These are phyloP conservation scores for Petrocephalus schoutedeni DNA, from an alignment of 2,797 vertebrate genomes.

Conservation along the genomic window DNA sequence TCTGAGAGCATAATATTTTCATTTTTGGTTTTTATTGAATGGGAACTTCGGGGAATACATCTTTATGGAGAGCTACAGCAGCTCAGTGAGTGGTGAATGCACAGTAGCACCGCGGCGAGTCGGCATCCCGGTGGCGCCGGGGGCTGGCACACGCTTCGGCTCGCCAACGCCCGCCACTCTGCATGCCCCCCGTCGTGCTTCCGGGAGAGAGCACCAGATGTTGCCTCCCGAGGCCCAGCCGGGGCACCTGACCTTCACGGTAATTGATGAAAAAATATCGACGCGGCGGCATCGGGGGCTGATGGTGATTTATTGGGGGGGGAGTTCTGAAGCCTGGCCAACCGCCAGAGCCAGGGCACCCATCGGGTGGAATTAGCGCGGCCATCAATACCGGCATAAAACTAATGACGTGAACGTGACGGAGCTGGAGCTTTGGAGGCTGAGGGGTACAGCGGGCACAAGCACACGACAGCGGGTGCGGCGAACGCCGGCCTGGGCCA, in stretches of 20 bases:
- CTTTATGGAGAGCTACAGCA: slow-evolving; percentile 73
- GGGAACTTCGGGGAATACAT: slow-evolving; percentile 93
- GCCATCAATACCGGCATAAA: slow-evolving; percentile 93
- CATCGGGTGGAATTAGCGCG: slow-evolving; percentile 97
- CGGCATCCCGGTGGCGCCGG: slow-evolving; percentile 64
- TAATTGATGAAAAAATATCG: slow-evolving; percentile 99
- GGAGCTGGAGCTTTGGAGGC: slow-evolving; percentile 72
- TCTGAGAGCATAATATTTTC: slow-evolving; percentile 98
- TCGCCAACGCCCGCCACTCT: neutral
- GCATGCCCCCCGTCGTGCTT: slow-evolving; percentile 49
- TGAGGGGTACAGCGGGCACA: slow-evolving; percentile 72
- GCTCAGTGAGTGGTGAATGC: slow-evolving; percentile 75
- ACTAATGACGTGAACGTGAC: slow-evolving; percentile 89
- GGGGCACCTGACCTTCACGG: slow-evolving; percentile 96
- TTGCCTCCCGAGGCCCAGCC: slow-evolving; percentile 76
- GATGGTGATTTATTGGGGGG: slow-evolving; percentile 99
- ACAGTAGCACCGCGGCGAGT: slow-evolving; percentile 73
- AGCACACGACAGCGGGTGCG: slow-evolving; percentile 8
- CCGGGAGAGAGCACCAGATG: slow-evolving; percentile 79
- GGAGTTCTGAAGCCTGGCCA: slow-evolving; percentile 84
- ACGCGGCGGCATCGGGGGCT: slow-evolving; percentile 94
- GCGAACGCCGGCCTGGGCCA: neutral
- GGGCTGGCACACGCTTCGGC: slow-evolving; percentile 36
- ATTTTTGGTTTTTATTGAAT: slow-evolving; percentile 98
- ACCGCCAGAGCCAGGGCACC: slow-evolving; percentile 88